Base-by-base conservation (phyloP, 2,888 invertebrate species). In the Temnothorax unifasciatus region DNA sequence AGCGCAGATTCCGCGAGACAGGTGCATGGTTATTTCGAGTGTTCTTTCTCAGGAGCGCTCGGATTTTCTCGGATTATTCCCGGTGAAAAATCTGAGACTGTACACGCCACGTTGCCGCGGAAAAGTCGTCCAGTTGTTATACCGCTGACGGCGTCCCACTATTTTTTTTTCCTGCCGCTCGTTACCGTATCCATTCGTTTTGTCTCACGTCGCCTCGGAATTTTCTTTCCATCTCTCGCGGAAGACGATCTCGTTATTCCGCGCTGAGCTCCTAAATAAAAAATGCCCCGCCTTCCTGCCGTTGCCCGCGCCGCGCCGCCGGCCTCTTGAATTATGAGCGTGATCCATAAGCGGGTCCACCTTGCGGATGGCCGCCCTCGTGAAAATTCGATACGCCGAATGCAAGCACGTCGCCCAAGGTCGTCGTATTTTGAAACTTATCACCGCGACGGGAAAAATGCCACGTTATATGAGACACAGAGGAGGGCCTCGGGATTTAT, bases 241-340 rank as follows among this genome's bases (percentile, higher is more conserved):
- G 68, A 44, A 44, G 68, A 44, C 68, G 77, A 77, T 77, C 77
- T 77, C 54, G 54, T 77, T 77, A 77, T 57, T 68, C 29, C 29
- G 44, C 44, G 29, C n/a, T 6, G 54, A 77, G 29, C 6, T 41
- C 13, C 29, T 77, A 77, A 68, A 77, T 77, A 68, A 77, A 77
- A 77, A 68, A 68, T 77, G 41, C 68, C 13, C 15, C n/a, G 61
- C 79, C 44, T 29, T 29, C 29, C 29, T 3, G 38, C 29, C 47
- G 29, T 1, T 34, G n/a, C 29, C 29, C 29, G 29, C 29, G 29
- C 29, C 29, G 29, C 50, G 50, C 47, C 29, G 21, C 8, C 74
- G 25, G n/a, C n/a, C 41, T 54, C 11, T 29, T 77, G 77, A 77
- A 54, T 77, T 77, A 68, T 68, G 44, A 77, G 54, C 41, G 25